Percentiles rank a stretch among this genome's conserved stretches.
Conservation (phyloP, 2,888 invertebrate genomes). For the Acanthosepion pharaonis region DNA sequence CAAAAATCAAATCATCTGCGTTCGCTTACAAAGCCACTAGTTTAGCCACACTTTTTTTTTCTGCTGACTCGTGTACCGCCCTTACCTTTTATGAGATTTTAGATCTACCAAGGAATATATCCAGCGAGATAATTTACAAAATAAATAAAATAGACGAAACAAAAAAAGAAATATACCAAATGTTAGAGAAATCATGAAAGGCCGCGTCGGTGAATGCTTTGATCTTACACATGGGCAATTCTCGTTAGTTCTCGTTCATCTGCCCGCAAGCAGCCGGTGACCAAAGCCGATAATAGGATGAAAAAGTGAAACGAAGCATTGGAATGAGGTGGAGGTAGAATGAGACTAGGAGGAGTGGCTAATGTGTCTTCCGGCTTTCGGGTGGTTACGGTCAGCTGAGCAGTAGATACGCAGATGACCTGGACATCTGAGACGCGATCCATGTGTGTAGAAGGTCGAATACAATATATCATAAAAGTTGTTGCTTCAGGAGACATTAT, state of each 20-base stretch:
- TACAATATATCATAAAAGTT: background rate
- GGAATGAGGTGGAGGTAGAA: background rate
- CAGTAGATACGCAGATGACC: background rate
- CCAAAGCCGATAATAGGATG: background rate
- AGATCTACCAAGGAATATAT: background rate
- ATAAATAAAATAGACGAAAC: background rate
- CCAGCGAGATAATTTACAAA: background rate
- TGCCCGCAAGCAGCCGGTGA: background rate
- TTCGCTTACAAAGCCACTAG: no score
- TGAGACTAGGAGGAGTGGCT: background rate
- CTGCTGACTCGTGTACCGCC: background rate
- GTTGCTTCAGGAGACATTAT: background rate
- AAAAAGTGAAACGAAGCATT: background rate
- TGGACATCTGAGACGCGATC: background rate
- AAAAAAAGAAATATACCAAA: background rate
- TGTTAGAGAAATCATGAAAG: background rate
- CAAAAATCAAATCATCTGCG: no score
- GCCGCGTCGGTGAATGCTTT: background rate
- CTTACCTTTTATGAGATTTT: background rate
- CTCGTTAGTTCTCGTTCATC: background rate
- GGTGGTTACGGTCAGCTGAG: background rate
- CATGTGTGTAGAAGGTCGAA: background rate
- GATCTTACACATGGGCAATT: background rate
- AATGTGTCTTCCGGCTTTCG: background rate
- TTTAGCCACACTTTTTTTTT: background rate